Base-by-base conservation (phyloP, 92 coral and sea anemone species). In the Muricea muricata region DNA sequence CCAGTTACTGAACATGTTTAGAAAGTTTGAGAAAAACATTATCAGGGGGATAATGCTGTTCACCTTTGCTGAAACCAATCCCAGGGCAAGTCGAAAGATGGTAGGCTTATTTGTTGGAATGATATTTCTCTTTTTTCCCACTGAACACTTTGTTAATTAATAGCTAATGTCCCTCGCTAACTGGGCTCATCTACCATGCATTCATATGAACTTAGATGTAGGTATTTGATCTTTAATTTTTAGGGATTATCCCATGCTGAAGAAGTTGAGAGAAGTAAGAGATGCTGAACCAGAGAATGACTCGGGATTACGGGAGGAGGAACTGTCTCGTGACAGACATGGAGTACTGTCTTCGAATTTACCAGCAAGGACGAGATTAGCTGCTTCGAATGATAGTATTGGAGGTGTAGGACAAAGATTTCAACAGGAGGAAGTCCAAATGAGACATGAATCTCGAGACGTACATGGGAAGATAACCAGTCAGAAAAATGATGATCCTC, bases 191-290 rank as follows among this genome's bases (percentile, higher is more conserved):
- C n/a, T n/a, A n/a, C n/a, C n/a, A n/a, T n/a, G n/a, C n/a, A n/a
- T n/a, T 14, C 20, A 37, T 12, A 0, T 29, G 54, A 4, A 14
- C 42, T 73, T 41, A 15, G 45, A 41, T 31, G 8, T 20, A 12
- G 14, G 17, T 10, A 20, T 41, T 13, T 21, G 32, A 41, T 73
- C 3, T 73, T 33, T 41, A 10, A 13, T 9, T 52, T 52, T 52
- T 52, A 75, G 80, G 41, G 80, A 75, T 17, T 75, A 75, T 75
- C 80, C 80, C n/a, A 48, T 66, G 12, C 12, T 75, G 45, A 65
- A 18, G n/a, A 11, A 75, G 65, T 13, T 75, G 17, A 75, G 46
- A 26, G 80, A 75, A 17, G 21, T 28, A 31, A 17, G 60, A 13
- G 65, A 17, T 25, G 2, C 11, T 6, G 26, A 48, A 0, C 65